Evolutionary conservation across 2,888 invertebrate species (phyloP).

Genomic region (Folsomia candida): DNA sequence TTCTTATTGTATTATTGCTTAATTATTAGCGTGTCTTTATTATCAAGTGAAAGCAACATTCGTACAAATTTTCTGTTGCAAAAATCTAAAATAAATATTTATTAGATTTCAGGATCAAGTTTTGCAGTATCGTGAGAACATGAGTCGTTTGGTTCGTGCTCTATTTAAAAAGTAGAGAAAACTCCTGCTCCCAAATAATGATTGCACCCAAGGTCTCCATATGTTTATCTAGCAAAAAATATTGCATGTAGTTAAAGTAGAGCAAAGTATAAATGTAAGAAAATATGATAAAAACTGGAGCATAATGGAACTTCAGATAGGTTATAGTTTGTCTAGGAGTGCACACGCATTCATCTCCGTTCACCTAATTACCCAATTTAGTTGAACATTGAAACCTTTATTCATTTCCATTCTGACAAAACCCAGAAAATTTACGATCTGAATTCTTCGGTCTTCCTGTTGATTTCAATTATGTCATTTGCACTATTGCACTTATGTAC

Average conservation of each 20-base stretch:
- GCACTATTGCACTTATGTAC: neutral
- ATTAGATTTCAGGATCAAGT: too few species aligned
- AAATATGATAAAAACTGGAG: neutral
- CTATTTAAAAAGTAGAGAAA: too few species aligned
- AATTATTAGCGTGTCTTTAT: too few species aligned
- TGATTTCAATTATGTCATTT: neutral
- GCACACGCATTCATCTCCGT: too few species aligned
- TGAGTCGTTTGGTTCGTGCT: too few species aligned
- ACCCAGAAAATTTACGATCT: neutral
- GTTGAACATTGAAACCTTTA: neutral
- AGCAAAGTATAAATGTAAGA: neutral
- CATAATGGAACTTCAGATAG: neutral
- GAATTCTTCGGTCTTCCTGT: neutral
- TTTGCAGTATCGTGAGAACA: too few species aligned
- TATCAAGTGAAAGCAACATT: too few species aligned
- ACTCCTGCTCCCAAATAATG: too few species aligned
- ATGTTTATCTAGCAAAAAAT: neutral
- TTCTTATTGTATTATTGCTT: too few species aligned
- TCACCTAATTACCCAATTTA: neutral
- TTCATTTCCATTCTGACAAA: neutral
- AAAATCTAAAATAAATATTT: too few species aligned
- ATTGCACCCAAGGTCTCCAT: neutral
- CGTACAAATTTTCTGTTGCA: neutral
- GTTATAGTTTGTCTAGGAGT: too few species aligned
- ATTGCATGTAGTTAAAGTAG: neutral